A percentile compares a stretch with the other conserved stretches of the same genome.
These are phyloP conservation scores for Gulo gulo DNA, from an alignment of 2,113 vertebrate species.

Conservation along the genomic window DNA sequence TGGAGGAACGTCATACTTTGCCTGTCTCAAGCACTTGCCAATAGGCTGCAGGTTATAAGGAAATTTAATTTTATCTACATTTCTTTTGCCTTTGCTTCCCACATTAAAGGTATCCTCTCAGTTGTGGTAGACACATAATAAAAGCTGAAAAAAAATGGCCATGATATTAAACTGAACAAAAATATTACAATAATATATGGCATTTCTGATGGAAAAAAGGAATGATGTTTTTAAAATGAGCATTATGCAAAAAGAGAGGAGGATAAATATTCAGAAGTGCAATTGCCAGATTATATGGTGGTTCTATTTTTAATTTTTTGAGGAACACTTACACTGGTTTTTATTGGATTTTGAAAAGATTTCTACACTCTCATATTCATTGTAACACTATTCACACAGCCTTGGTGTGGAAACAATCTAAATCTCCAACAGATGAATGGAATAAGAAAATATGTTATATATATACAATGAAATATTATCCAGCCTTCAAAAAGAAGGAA, in stretches of 20 bases:
- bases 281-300: neutral
- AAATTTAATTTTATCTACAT: neutral
- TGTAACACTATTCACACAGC: too few species aligned
- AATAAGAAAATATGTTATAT: neutral
- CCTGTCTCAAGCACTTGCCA: neutral
- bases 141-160: neutral
- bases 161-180: neutral
- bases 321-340: neutral
- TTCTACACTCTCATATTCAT: neutral
- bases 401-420: neutral
- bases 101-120: too few species aligned
- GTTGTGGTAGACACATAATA: accelerated
- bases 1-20: neutral
- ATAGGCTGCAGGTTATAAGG: neutral
- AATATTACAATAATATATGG: neutral
- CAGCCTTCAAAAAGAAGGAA: neutral
- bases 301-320: neutral
- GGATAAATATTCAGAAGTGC: neutral
- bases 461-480: neutral
- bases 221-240: neutral
- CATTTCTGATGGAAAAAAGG: neutral
- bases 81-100: neutral
- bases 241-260: neutral
- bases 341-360: neutral
- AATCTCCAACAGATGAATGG: neutral